phyloP scores from a whole-genome alignment of 92 coral and sea anemone genomes.

The Porites divaricata region DNA sequence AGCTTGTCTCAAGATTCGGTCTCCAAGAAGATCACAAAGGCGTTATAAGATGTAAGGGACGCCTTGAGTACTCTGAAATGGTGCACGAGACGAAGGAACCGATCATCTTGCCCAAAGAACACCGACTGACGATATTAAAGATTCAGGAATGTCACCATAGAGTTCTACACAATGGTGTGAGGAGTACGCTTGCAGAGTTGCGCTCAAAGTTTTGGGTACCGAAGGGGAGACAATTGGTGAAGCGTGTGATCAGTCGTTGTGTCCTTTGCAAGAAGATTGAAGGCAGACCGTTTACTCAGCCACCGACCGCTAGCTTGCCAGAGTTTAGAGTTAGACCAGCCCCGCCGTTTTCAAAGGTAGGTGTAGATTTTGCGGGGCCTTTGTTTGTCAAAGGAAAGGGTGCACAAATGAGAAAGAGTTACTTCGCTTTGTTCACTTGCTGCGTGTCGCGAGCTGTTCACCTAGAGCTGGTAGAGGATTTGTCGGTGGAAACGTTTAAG shows the following conservation, averaged over 20 bases:
- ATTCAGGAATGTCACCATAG: constrained; percentile 36
- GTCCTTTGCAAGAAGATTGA: constrained; percentile 40
- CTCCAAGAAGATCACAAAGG: background rate
- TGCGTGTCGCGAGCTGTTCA: constrained; percentile 21
- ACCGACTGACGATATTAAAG: constrained; percentile 26
- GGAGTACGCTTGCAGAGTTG: constrained; percentile 50
- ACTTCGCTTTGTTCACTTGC: constrained; percentile 25
- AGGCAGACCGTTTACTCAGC: constrained; percentile 41
- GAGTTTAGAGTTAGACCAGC: constrained; percentile 41
- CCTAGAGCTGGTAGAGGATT: constrained; percentile 39
- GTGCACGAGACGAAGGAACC: constrained; percentile 31
- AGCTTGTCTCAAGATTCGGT: constrained; percentile 9
- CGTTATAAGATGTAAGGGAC: constrained; percentile 36
- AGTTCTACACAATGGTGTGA: constrained; percentile 51
- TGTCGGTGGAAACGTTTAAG: constrained; percentile 28
- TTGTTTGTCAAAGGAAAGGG: constrained; percentile 20
- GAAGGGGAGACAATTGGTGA: constrained; percentile 59
- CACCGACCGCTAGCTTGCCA: constrained; percentile 39
- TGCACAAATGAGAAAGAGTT: constrained; percentile 11
- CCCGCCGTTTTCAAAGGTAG: constrained; percentile 27
- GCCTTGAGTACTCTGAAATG: constrained; percentile 41
- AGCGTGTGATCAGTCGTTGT: constrained; percentile 32
- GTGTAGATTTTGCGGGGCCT: constrained; percentile 44
- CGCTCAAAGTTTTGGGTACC: constrained; percentile 60
- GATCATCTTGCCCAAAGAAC: constrained; percentile 42